Conservation (phyloP, 64 coral and sea anemone species). For the Hydrozoanthus tunicans region DNA sequence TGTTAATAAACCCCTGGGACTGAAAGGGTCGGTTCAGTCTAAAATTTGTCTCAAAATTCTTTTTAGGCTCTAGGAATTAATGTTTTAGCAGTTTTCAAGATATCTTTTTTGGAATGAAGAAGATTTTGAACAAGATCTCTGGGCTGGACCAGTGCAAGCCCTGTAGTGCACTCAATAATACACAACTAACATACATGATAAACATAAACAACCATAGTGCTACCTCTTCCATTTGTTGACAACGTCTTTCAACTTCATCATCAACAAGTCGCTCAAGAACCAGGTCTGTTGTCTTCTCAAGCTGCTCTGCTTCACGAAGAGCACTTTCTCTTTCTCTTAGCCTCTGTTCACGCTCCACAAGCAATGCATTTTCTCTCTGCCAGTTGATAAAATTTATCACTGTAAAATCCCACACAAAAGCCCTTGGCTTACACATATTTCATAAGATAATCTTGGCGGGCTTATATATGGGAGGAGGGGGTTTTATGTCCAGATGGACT, state of each 20-base stretch:
- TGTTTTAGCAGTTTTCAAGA: no score
- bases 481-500: not conserved
- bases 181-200: not conserved
- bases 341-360: conserved; percentile 72
- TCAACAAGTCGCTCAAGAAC: conserved; percentile 83
- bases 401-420: no score
- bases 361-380: conserved; percentile 76
- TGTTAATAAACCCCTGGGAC: no score
- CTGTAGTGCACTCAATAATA: not conserved
- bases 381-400: no score
- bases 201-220: not conserved
- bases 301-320: conserved; percentile 77
- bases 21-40: no score
- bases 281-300: conserved; percentile 83
- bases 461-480: no score
- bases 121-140: no score
- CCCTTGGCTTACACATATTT: no score
- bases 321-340: conserved; percentile 86
- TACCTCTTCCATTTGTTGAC: conserved; percentile 72
- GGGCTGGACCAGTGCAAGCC: no score
- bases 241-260: conserved; percentile 69
- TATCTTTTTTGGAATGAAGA: no score
- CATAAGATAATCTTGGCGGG: not conserved
- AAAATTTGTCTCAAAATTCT: no score
- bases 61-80: no score